phyloP scores from a whole-genome alignment of 2,113 vertebrate species.

The Plestiodon gilberti region DNA sequence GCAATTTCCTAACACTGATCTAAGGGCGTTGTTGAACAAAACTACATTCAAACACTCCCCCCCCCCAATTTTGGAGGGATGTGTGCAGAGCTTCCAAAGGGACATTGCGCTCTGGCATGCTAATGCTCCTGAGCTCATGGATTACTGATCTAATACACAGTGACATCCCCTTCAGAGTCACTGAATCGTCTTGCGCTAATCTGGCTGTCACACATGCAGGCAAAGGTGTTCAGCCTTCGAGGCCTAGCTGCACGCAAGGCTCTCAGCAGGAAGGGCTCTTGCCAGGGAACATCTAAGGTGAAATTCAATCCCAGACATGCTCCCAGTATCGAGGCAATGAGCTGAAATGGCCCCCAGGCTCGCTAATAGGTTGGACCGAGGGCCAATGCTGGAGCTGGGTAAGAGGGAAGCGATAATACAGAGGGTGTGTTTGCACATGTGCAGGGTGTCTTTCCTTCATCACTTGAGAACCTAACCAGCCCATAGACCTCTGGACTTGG shows the following conservation, averaged over 20 bases:
- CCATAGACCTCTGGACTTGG: no score
- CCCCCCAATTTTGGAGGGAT: conserved; percentile 30
- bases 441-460: no score
- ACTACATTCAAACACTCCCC: conserved; percentile 10
- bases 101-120: not conserved
- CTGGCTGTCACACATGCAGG: not conserved
- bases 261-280: not conserved
- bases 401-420: no score
- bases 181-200: accelerated
- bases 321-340: not conserved
- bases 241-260: no score
- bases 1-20: not conserved
- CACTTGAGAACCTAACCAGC: no score
- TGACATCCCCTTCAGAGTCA: conserved; percentile 33
- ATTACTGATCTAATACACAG: conserved; percentile 31
- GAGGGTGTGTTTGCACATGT: no score
- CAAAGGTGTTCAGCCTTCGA: accelerated
- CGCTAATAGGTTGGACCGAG: not conserved
- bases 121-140: conserved; percentile 38
- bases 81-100: conserved; percentile 36
- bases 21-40: not conserved
- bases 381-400: no score
- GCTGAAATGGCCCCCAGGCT: not conserved
- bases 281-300: no score
- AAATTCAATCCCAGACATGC: not conserved